phyloP scores from a whole-genome alignment of 2,888 invertebrate species.

The Andrena bucephala region DNA sequence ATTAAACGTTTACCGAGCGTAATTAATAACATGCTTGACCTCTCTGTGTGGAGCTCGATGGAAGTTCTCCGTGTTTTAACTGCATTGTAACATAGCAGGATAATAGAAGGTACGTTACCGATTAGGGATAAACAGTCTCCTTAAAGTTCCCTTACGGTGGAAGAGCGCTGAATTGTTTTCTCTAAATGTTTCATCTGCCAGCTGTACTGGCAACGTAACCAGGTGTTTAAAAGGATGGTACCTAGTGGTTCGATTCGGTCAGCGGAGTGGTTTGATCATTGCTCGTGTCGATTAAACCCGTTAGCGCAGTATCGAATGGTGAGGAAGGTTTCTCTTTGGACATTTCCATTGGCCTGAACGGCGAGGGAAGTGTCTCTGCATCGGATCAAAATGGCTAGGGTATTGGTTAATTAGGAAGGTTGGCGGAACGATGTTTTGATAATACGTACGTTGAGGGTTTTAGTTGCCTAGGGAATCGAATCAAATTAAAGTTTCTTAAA shows the following conservation, averaged over 20 bases:
- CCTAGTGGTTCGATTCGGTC: not conserved
- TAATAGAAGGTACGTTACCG: constrained; percentile 64
- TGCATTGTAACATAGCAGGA: constrained; percentile 82
- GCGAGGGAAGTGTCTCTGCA: constrained; percentile 13
- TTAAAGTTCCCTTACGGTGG: constrained; percentile 4
- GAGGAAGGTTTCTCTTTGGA: constrained; percentile 18
- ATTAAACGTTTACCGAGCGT: constrained; percentile 65
- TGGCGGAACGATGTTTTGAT: constrained; percentile 1
- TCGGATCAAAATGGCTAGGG: constrained; percentile 35
- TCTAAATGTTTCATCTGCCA: constrained; percentile 17
- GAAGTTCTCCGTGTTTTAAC: constrained; percentile 69
- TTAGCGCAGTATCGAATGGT: constrained; percentile 16
- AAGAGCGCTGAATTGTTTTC: constrained; percentile 24
- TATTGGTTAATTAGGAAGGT: constrained; percentile 11
- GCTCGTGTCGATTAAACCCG: constrained; percentile 19
- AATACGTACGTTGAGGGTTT: no score
- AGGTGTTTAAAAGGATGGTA: constrained; percentile 35
- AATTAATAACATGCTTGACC: constrained; percentile 70
- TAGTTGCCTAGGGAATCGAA: constrained; percentile 38
- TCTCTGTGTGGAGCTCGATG: constrained; percentile 67
- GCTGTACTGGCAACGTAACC: constrained; percentile 47
- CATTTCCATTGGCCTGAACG: constrained; percentile 2
- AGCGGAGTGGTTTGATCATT: constrained; percentile 24
- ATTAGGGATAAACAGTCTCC: constrained; percentile 60
- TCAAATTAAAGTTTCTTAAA: constrained; percentile 61